Conservation (phyloP, 1,140 invertebrate genomes). For the Luehdorfia chinensis region DNA sequence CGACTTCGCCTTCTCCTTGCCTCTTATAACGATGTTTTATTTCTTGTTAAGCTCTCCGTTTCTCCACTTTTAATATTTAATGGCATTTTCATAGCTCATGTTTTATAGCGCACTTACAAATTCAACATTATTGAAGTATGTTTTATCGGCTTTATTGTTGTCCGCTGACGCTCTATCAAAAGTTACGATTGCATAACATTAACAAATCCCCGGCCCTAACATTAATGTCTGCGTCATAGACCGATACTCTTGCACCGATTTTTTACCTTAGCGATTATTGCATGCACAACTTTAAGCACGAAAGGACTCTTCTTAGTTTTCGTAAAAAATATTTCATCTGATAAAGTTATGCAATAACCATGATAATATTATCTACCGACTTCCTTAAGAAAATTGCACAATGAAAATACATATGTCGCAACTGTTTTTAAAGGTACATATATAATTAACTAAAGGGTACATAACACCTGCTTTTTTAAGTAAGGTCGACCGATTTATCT, state of each 20-base stretch:
- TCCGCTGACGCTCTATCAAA: slow-evolving; percentile 27
- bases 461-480: background rate
- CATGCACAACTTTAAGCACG: no score
- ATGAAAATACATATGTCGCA: no score
- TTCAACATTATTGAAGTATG: slow-evolving; percentile 64
- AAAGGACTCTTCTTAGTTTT: no score
- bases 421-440: no score
- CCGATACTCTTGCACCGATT: no score
- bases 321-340: no score
- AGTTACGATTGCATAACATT: slow-evolving; percentile 29
- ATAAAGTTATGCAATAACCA: no score
- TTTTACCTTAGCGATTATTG: no score
- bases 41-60: slow-evolving; percentile 76
- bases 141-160: slow-evolving; percentile 53
- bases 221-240: slow-evolving; percentile 20
- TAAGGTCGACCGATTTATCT: background rate
- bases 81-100: slow-evolving; percentile 73
- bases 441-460: no score
- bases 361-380: no score
- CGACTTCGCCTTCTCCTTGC: slow-evolving; percentile 62
- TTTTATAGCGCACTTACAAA: slow-evolving; percentile 74
- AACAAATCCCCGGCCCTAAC: slow-evolving; percentile 1
- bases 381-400: no score
- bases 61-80: slow-evolving; percentile 77
- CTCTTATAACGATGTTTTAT: slow-evolving; percentile 75